Percentiles rank a stretch among this genome's conserved stretches.
Evolutionary conservation across 2,888 invertebrate genomes (phyloP).

Genomic region (Gymnosoma rotundatum): DNA sequence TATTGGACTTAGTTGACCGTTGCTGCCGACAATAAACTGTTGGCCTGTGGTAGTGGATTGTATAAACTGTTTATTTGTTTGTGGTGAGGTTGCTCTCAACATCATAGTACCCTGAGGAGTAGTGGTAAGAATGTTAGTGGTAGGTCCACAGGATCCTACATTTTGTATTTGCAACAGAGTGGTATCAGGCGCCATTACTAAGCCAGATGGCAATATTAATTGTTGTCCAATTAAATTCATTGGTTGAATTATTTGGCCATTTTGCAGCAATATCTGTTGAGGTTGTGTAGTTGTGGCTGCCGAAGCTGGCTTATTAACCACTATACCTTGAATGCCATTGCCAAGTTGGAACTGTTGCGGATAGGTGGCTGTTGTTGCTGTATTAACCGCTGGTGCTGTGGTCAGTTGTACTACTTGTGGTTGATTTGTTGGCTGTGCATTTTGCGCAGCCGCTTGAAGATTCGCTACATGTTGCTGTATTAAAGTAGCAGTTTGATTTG

Average conservation of each 20-base stretch:
- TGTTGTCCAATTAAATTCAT: slow-evolving; percentile 93
- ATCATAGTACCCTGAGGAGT: slow-evolving; percentile 88
- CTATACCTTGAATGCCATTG: slow-evolving; percentile 89
- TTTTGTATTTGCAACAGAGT: slow-evolving; percentile 91
- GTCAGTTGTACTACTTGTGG: slow-evolving; percentile 81
- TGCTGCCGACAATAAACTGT: slow-evolving; percentile 90
- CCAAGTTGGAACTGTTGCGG: slow-evolving; percentile 90
- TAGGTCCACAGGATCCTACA: slow-evolving; percentile 84
- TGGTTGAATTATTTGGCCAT: slow-evolving; percentile 89
- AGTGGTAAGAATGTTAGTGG: slow-evolving; percentile 85
- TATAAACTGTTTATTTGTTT: slow-evolving; percentile 87
- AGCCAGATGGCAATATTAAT: slow-evolving; percentile 91
- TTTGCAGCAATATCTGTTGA: slow-evolving; percentile 81
- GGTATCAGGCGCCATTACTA: slow-evolving; percentile 92
- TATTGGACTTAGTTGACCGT: slow-evolving; percentile 90
- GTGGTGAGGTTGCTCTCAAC: slow-evolving; percentile 88
- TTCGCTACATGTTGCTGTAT: slow-evolving; percentile 72
- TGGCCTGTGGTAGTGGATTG: slow-evolving; percentile 85
- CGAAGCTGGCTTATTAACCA: slow-evolving; percentile 83
- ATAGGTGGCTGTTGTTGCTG: slow-evolving; percentile 83
- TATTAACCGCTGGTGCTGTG: slow-evolving; percentile 79
- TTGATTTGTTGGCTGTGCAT: slow-evolving; percentile 78
- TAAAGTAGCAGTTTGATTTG: slow-evolving; percentile 76
- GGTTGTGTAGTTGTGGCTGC: slow-evolving; percentile 83
- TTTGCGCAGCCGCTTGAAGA: slow-evolving; percentile 72